Conservation (phyloP, 1,140 invertebrate genomes). For the Trypoxylus dichotomus region DNA sequence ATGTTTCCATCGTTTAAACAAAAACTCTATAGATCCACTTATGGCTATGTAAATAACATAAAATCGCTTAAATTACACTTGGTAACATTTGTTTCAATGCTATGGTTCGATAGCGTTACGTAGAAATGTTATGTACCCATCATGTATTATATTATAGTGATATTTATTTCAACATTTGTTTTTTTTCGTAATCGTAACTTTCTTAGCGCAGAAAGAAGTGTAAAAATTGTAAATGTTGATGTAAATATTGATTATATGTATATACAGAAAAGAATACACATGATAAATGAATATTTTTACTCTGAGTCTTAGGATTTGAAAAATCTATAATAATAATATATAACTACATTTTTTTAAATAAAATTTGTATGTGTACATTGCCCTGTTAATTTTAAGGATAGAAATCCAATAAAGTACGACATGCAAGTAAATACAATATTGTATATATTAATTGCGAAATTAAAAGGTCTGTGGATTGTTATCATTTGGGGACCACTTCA, state of each 20-base stretch:
- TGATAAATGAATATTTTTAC: constrained; percentile 13
- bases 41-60: neutral
- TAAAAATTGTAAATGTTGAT: constrained; percentile 26
- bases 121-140: neutral
- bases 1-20: too few species aligned
- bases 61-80: neutral
- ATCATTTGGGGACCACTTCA: constrained; percentile 37
- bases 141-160: constrained; percentile 15
- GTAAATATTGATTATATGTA: constrained; percentile 26
- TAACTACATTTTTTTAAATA: constrained; percentile 15
- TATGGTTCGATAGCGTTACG: neutral
- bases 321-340: constrained; percentile 13
- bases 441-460: constrained; percentile 28
- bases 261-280: constrained; percentile 5
- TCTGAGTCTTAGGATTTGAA: neutral
- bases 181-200: neutral
- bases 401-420: constrained; percentile 10
- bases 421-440: constrained; percentile 6
- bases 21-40: neutral
- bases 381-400: neutral
- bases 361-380: constrained; percentile 25
- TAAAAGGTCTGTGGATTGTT: constrained; percentile 37
- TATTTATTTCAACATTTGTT: constrained; percentile 30
- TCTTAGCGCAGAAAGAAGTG: neutral
- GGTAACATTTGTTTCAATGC: neutral